A percentile compares a stretch with the other conserved stretches of the same genome.
Conservation (phyloP, 2,113 vertebrate species). For the Pelodiscus sinensis region DNA sequence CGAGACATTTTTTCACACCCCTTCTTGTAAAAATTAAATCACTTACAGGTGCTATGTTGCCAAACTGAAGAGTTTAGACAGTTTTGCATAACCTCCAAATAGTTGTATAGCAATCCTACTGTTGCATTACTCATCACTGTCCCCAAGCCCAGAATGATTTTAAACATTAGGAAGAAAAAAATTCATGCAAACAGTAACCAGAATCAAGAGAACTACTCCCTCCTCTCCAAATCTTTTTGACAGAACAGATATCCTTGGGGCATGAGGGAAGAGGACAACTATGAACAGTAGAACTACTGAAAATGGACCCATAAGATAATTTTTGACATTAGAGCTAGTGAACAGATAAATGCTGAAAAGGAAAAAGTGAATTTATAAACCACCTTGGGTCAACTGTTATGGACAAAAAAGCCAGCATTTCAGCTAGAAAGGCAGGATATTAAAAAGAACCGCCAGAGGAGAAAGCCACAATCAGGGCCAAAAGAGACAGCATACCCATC, state of each 20-base stretch:
- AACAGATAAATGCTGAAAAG: conserved; percentile 35
- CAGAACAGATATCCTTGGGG: neutral
- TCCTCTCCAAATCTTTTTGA: conserved; percentile 12
- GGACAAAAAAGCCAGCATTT: neutral
- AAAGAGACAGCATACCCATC: neutral
- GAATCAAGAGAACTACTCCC: neutral
- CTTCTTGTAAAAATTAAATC: neutral
- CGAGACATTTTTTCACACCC: neutral
- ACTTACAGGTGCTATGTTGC: neutral
- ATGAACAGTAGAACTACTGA: neutral
- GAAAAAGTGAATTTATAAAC: conserved; percentile 42
- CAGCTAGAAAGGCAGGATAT: neutral
- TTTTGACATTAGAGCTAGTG: neutral
- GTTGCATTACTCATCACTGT: neutral
- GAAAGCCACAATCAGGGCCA: neutral
- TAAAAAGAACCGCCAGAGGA: neutral
- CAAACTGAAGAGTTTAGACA: neutral
- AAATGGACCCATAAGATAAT: neutral
- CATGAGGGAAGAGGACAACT: neutral
- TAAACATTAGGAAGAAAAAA: neutral
- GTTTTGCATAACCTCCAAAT: neutral
- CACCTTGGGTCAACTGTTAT: neutral
- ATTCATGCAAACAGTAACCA: neutral
- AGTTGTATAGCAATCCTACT: neutral
- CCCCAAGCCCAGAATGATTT: neutral